Conservation (phyloP, 2,113 vertebrate genomes). For the Terrapene triunguis region DNA sequence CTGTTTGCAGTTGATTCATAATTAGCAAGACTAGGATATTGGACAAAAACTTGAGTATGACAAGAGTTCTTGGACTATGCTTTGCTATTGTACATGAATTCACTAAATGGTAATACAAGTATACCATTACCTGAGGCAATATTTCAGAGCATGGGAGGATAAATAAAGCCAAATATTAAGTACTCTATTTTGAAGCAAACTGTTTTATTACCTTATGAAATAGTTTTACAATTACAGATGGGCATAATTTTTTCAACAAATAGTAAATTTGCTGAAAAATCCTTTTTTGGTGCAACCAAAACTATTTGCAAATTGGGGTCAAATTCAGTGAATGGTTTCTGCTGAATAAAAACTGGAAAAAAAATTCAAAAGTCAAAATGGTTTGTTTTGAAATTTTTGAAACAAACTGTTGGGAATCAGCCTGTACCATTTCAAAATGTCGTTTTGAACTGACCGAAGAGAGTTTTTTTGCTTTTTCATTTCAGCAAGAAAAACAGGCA, state of each 20-base stretch:
- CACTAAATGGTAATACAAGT: background rate
- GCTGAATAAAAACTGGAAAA: background rate
- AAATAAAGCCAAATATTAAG: background rate
- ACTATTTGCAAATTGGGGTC: background rate
- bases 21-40: background rate
- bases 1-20: background rate
- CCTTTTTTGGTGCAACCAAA: background rate
- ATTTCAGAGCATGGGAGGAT: background rate
- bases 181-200: background rate
- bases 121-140: background rate
- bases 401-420: background rate
- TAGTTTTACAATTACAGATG: background rate
- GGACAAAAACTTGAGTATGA: background rate
- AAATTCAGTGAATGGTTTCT: background rate
- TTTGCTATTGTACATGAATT: background rate
- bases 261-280: background rate
- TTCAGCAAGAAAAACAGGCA: background rate
- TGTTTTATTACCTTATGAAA: background rate
- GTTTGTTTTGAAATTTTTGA: background rate
- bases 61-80: background rate
- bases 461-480: background rate
- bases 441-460: background rate
- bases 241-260: background rate
- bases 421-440: background rate
- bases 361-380: background rate